phyloP scores from a whole-genome alignment of 2,113 vertebrate species.

The Platichthys stellatus region DNA sequence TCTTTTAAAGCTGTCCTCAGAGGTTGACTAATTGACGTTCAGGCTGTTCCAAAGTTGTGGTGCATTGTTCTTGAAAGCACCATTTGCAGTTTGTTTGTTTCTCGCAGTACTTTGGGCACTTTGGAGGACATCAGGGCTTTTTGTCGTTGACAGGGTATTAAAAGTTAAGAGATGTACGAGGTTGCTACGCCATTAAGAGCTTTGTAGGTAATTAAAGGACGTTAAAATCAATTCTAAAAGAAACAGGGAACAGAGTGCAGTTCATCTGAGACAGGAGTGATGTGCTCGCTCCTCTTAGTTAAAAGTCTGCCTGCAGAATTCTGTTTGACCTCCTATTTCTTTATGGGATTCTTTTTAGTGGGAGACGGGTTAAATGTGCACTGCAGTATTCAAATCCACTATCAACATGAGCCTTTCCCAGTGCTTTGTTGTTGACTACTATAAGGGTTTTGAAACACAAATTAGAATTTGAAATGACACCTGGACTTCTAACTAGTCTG shows the following conservation, averaged over 20 bases:
- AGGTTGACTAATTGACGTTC: too few relatives aligned
- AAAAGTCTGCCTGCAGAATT: background rate
- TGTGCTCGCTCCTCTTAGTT: background rate
- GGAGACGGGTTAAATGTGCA: background rate
- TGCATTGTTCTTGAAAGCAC: too few relatives aligned
- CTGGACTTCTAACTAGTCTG: background rate
- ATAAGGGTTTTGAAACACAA: background rate
- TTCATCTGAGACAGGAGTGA: background rate
- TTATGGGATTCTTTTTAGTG: too few relatives aligned
- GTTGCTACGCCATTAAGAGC: background rate
- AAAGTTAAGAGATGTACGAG: constrained; percentile 1
- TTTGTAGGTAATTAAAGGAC: constrained; percentile 10
- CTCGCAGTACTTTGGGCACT: background rate
- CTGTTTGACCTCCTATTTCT: background rate
- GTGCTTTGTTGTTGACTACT: background rate
- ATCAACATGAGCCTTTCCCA: background rate
- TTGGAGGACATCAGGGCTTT: background rate
- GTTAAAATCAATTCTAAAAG: background rate
- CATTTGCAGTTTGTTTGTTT: background rate
- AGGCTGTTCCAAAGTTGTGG: too few relatives aligned
- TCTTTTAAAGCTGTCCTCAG: too few relatives aligned
- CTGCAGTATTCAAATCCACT: background rate
- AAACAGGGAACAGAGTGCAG: background rate
- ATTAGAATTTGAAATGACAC: background rate
- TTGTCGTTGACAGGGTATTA: background rate